phyloP scores from a whole-genome alignment of 2,113 vertebrate genomes.

The Pyxicephalus adspersus region DNA sequence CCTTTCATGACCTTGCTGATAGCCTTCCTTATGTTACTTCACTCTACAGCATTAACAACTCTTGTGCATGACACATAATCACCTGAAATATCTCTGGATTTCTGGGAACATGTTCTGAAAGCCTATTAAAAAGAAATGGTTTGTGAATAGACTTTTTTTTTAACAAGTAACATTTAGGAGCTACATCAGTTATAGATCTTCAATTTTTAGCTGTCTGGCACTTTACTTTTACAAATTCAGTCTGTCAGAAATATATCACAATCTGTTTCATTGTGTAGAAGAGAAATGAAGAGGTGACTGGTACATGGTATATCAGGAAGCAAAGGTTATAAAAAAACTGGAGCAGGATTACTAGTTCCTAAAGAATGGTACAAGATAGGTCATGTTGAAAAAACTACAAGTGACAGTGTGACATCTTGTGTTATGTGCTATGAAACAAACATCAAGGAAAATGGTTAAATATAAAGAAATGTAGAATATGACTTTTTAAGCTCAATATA shows the following conservation, averaged over 20 bases:
- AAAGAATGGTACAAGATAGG: slow-evolving; percentile 9
- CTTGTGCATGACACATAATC: slow-evolving; percentile 51
- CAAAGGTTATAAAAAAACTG: slow-evolving; percentile 17
- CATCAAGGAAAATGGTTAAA: background rate
- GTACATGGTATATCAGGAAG: background rate
- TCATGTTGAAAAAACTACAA: slow-evolving; percentile 6
- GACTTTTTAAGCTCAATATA: too few species aligned
- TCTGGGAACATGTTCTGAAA: slow-evolving; percentile 51
- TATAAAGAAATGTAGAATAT: too few species aligned
- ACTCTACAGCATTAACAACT: slow-evolving; percentile 45
- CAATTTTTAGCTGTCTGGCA: slow-evolving; percentile 28
- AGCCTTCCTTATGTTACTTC: slow-evolving; percentile 44
- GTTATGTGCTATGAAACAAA: background rate
- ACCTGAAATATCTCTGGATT: slow-evolving; percentile 45
- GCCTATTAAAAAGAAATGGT: slow-evolving; percentile 28
- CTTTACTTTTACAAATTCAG: slow-evolving; percentile 48
- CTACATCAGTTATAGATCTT: slow-evolving; percentile 34
- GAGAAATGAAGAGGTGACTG: slow-evolving; percentile 33
- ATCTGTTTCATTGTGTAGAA: slow-evolving; percentile 22
- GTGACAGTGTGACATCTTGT: slow-evolving; percentile 14
- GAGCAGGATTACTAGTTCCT: slow-evolving; percentile 21
- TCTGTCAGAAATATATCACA: slow-evolving; percentile 48
- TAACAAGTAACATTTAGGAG: slow-evolving; percentile 42
- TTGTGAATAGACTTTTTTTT: slow-evolving; percentile 34
- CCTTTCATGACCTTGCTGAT: slow-evolving; percentile 52